Evolutionary conservation across 2,113 vertebrate genomes (phyloP).

Genomic region (Odobenus rosmarus): DNA sequence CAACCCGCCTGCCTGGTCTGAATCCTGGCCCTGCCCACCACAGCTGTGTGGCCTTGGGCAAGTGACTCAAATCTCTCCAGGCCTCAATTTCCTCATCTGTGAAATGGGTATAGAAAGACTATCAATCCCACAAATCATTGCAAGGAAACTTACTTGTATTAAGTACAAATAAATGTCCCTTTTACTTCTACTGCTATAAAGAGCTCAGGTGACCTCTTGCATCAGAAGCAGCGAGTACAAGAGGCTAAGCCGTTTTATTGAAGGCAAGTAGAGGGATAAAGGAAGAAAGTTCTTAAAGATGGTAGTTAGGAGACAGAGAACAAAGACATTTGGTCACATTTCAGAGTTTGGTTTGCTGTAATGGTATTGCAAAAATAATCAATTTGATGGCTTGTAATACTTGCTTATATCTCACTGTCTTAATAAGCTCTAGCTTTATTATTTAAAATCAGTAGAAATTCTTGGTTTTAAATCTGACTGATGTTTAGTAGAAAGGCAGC

Average conservation of each 20-base stretch:
- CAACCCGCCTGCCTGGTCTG: background rate
- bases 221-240: background rate
- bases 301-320: background rate
- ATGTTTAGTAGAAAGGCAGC: conserved; percentile 34
- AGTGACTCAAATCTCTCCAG: background rate
- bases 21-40: background rate
- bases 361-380: conserved; percentile 45
- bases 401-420: conserved; percentile 41
- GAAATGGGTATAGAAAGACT: background rate
- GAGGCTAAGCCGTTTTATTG: background rate
- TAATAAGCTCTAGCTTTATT: conserved; percentile 37
- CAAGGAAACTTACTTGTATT: background rate
- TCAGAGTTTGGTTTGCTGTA: background rate
- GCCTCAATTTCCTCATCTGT: background rate
- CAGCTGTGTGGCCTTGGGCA: background rate
- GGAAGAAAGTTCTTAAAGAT: background rate
- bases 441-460: conserved; percentile 41
- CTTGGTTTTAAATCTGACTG: conserved; percentile 6
- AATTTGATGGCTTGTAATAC: conserved; percentile 1
- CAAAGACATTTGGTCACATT: conserved; percentile 30
- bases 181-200: background rate
- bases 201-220: background rate
- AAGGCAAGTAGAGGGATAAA: background rate
- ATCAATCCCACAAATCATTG: background rate
- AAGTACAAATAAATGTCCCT: background rate